Evolutionary conservation across 2,113 vertebrate genomes (phyloP).

Genomic region (Ariopsis seemanni): DNA sequence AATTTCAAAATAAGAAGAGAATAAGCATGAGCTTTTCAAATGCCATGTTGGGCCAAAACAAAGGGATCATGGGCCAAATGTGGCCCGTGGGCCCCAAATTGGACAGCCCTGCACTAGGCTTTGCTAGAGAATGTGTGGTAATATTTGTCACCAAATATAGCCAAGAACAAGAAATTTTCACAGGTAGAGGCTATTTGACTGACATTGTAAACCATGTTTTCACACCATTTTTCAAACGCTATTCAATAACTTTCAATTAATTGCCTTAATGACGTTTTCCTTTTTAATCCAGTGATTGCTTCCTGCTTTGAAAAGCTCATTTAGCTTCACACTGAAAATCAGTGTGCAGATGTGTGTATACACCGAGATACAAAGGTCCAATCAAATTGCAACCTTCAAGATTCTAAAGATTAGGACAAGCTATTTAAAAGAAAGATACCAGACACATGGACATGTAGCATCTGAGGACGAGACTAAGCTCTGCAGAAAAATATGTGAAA

Average conservation of each 20-base stretch:
- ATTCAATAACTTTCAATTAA: too few species aligned
- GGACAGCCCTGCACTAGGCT: neutral
- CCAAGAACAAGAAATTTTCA: neutral
- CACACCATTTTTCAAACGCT: neutral
- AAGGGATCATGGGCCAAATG: too few species aligned
- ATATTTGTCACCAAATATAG: neutral
- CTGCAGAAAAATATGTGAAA: neutral
- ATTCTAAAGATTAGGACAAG: neutral
- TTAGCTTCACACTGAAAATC: neutral
- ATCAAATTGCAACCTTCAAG: neutral
- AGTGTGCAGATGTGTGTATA: neutral
- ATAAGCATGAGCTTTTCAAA: too few species aligned
- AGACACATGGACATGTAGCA: neutral
- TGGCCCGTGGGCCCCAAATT: too few species aligned
- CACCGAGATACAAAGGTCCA: neutral
- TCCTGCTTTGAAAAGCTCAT: neutral
- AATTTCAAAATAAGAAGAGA: too few species aligned
- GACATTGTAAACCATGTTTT: neutral
- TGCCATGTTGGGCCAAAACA: too few species aligned
- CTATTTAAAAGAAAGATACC: neutral
- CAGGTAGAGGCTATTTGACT: neutral
- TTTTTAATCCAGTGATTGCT: neutral
- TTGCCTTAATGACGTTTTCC: neutral
- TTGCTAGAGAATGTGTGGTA: neutral
- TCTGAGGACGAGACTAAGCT: neutral